Evolutionary conservation across 2,113 vertebrate genomes (phyloP), one percentile per base, ranked within the genome.

Genomic region (Cathartes aura): DNA sequence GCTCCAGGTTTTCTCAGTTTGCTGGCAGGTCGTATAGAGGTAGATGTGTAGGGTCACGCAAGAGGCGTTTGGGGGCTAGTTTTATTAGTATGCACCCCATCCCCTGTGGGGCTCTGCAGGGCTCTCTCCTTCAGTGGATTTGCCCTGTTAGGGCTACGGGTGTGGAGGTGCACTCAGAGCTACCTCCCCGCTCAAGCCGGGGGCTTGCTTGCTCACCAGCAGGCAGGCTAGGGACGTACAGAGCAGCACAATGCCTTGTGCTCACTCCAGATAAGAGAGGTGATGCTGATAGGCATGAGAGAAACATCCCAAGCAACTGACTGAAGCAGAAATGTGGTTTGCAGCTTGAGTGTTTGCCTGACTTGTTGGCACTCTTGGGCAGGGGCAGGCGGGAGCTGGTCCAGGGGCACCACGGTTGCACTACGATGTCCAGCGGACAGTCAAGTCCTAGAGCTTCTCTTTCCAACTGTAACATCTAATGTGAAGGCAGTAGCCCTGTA

Each of bases 211-310:
- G 4, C 67, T 75, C 42, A 45, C 26, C 75, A 81, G 55, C 55
- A 47, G 71, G 29, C 79, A 81, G 45, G 32, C 85, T 58, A 9
- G 10, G 48, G 73, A 70, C 1, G 1, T 27, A 60, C 2, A 1
- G 79, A 72, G 34, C 27, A 76, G 72, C 75, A 78, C 59, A 95
- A 58, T 34, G 89, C 83, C 90, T 93, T 48, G 64, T 92, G 93
- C 83, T 95, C 12, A 7, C 45, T 67, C 23, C 89, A 87, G 89
- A 94, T 96, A 97, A 96, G 89, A 93, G 87, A 82, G 52, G 76
- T 84, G 94, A 95, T 91, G 52, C 81, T 94, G 96, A 93, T 78
- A 90, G 88, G 67, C 42, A 3, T 7, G 59, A 93, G 79, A 53
- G 72, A 83, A 90, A 93, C 88, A 81, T 90, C 75, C 50, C 75